Percentiles rank a stretch among this genome's conserved stretches.
Conservation (phyloP, 2,113 vertebrate species). For the Cochlearius cochlearius region DNA sequence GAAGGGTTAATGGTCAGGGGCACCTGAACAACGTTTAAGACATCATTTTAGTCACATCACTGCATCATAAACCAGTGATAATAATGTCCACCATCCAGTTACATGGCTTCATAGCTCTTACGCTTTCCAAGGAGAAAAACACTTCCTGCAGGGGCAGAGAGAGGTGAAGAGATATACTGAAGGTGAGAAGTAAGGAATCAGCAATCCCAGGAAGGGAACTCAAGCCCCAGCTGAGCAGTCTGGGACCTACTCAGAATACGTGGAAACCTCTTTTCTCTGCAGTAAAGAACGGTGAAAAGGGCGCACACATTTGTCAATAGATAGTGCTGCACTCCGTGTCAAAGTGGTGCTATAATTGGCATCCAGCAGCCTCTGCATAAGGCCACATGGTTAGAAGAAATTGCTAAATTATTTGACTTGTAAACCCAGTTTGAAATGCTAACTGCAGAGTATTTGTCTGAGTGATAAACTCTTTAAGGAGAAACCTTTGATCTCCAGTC, state of each 20-base stretch:
- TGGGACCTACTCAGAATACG: not conserved
- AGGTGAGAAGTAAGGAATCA: not conserved
- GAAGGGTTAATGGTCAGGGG: not conserved
- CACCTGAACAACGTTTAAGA: not conserved
- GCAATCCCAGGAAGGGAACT: not conserved
- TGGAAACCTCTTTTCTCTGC: not conserved
- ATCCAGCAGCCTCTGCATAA: slow-evolving; percentile 42
- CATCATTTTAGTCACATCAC: not conserved
- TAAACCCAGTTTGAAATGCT: slow-evolving; percentile 65
- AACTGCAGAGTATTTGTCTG: slow-evolving; percentile 65
- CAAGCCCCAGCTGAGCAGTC: not conserved
- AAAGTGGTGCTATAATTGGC: slow-evolving; percentile 37
- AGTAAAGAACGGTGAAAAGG: not conserved
- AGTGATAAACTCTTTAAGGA: slow-evolving; percentile 65
- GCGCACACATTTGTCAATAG: not conserved
- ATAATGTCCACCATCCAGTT: not conserved
- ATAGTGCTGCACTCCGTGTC: slow-evolving; percentile 13
- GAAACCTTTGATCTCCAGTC: slow-evolving; percentile 67
- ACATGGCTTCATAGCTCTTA: not conserved
- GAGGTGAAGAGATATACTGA: not conserved
- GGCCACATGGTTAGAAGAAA: slow-evolving; percentile 59
- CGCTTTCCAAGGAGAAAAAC: not conserved
- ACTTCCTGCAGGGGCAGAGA: not conserved
- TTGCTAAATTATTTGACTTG: slow-evolving; percentile 65
- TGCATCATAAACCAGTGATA: not conserved